These are phyloP conservation scores for Mongoloraphidia duomilia DNA, from an alignment of 2,888 invertebrate genomes.

Conservation along the genomic window DNA sequence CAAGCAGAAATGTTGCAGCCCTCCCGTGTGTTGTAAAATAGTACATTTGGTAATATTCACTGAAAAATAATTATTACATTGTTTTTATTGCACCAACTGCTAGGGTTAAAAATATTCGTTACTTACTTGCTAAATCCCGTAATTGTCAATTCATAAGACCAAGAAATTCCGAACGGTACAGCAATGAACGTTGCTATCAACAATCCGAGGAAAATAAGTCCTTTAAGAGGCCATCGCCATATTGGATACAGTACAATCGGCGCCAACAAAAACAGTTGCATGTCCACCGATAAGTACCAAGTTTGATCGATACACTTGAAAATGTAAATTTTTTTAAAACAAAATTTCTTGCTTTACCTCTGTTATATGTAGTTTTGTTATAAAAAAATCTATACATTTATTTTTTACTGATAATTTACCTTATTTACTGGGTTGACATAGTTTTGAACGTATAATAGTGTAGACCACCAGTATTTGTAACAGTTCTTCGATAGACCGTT, in stretches of 20 bases:
- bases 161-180: background rate
- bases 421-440: slow-evolving; percentile 24
- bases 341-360: no score
- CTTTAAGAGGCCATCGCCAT: slow-evolving; percentile 24
- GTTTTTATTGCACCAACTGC: background rate
- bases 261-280: slow-evolving; percentile 39
- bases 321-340: no score
- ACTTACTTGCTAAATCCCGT: no score
- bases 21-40: background rate
- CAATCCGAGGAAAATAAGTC: slow-evolving; percentile 10
- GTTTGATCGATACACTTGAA: slow-evolving; percentile 35
- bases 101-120: no score
- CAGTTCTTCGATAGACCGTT: slow-evolving; percentile 22
- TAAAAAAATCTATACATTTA: no score
- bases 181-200: slow-evolving; percentile 8
- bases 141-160: background rate
- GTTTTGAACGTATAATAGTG: slow-evolving; percentile 35
- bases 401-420: slow-evolving; percentile 7
- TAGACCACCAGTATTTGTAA: slow-evolving; percentile 33
- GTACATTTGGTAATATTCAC: background rate
- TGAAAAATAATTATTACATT: background rate
- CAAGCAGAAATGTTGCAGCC: background rate
- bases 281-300: slow-evolving; percentile 45
- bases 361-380: no score
- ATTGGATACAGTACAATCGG: slow-evolving; percentile 37